Conservation (phyloP, 2,113 vertebrate species). For the Lepus europaeus region DNA sequence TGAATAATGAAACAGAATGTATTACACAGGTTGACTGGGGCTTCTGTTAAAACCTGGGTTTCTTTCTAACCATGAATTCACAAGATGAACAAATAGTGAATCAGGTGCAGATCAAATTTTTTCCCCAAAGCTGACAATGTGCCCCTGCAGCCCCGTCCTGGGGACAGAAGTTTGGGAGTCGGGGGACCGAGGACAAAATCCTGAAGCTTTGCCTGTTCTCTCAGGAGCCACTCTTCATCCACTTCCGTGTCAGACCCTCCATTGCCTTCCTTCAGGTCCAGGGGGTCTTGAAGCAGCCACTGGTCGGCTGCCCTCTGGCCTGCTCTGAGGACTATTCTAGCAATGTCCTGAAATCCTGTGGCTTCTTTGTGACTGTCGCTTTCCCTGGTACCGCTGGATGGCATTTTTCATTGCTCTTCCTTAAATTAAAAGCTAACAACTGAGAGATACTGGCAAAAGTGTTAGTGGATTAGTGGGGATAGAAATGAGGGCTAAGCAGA, state of each 20-base stretch:
- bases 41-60: not conserved
- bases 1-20: not conserved
- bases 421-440: not conserved
- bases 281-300: too few species aligned
- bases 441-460: not conserved
- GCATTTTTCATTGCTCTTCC: not conserved
- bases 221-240: not conserved
- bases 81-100: not conserved
- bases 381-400: not conserved
- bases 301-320: not conserved
- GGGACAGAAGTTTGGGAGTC: not conserved
- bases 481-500: not conserved
- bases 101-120: not conserved
- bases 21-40: not conserved
- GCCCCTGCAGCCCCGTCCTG: too few species aligned
- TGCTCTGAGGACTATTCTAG: too few species aligned
- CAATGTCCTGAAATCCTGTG: not conserved
- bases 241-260: not conserved
- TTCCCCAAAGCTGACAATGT: too few species aligned
- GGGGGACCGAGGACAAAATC: not conserved
- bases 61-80: not conserved
- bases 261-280: not conserved
- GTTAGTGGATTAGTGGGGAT: not conserved
- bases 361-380: not conserved
- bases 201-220: not conserved